These are phyloP conservation scores for Diabrotica virgifera DNA, from an alignment of 1,140 invertebrate genomes.

Conservation along the genomic window DNA sequence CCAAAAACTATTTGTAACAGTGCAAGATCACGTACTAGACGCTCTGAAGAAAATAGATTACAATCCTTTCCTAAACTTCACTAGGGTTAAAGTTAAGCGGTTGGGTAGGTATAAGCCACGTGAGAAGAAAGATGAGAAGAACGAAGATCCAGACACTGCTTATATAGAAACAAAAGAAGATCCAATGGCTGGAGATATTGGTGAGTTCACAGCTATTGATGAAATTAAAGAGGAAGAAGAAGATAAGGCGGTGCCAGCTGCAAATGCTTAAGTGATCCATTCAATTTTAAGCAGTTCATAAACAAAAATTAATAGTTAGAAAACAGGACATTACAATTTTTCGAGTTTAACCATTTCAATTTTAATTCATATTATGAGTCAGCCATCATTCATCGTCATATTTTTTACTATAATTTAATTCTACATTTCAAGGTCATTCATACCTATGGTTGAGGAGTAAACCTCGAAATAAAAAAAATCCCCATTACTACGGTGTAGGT, in stretches of 20 bases:
- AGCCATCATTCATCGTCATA: no score
- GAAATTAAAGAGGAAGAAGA: not conserved
- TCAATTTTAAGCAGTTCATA: not conserved
- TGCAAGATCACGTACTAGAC: conserved; percentile 5
- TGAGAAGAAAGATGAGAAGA: conserved; percentile 5
- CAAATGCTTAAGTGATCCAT: not conserved
- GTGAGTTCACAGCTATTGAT: not conserved
- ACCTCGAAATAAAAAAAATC: conserved; percentile 16
- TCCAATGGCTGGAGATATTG: not conserved
- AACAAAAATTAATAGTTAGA: not conserved
- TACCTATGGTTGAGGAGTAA: conserved; percentile 6
- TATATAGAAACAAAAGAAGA: not conserved
- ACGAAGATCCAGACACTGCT: not conserved
- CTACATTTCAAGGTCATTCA: no score
- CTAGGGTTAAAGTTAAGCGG: conserved; percentile 11
- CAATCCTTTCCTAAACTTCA: conserved; percentile 8
- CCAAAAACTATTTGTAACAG: conserved; percentile 5
- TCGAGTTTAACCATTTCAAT: no score
- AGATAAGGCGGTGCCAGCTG: not conserved
- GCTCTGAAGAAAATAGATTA: conserved; percentile 8
- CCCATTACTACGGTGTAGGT: conserved; percentile 16
- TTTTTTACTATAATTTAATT: no score
- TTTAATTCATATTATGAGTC: no score
- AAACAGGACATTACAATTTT: no score
- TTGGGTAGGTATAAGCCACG: conserved; percentile 8